phyloP scores from a whole-genome alignment of 2,797 vertebrate species.

The Sphenodon punctatus region DNA sequence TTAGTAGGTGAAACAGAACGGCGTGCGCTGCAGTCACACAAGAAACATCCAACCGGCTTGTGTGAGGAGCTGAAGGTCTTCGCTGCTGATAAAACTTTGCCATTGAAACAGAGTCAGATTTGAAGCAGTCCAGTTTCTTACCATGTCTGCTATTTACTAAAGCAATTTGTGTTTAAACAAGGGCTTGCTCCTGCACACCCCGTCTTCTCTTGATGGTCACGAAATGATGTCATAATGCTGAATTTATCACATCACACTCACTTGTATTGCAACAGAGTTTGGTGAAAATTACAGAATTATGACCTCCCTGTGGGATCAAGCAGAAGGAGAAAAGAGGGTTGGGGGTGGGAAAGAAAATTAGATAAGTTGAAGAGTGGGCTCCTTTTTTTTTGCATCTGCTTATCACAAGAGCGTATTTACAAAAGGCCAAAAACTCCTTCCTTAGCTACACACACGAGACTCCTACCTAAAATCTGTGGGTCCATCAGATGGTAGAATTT shows the following conservation, averaged over 20 bases:
- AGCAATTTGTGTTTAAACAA: conserved; percentile 9
- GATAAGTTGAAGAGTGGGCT: not conserved
- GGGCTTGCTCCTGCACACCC: conserved; percentile 63
- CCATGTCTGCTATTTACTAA: conserved; percentile 7
- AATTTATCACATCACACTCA: conserved; percentile 71
- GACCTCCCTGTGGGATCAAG: conserved; percentile 70
- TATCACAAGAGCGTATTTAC: not conserved
- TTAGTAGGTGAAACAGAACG: conserved; percentile 9
- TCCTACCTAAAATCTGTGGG: not conserved
- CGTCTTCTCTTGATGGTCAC: conserved; percentile 62
- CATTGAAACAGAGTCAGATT: not conserved
- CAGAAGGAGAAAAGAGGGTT: conserved; percentile 64
- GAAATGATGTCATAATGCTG: conserved; percentile 67
- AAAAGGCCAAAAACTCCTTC: not conserved
- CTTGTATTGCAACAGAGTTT: conserved; percentile 70
- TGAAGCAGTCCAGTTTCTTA: not conserved
- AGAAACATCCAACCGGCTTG: conserved; percentile 45
- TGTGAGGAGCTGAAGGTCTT: conserved; percentile 60
- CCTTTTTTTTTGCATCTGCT: not conserved
- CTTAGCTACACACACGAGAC: not conserved
- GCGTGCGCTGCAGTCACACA: conserved; percentile 48
- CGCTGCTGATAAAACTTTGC: conserved; percentile 6
- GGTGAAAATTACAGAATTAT: conserved; percentile 71
- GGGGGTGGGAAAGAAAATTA: conserved; percentile 61
- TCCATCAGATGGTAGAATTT: not conserved